Evolutionary conservation across 2,113 vertebrate species (phyloP).

Genomic region (Tiliqua scincoides): DNA sequence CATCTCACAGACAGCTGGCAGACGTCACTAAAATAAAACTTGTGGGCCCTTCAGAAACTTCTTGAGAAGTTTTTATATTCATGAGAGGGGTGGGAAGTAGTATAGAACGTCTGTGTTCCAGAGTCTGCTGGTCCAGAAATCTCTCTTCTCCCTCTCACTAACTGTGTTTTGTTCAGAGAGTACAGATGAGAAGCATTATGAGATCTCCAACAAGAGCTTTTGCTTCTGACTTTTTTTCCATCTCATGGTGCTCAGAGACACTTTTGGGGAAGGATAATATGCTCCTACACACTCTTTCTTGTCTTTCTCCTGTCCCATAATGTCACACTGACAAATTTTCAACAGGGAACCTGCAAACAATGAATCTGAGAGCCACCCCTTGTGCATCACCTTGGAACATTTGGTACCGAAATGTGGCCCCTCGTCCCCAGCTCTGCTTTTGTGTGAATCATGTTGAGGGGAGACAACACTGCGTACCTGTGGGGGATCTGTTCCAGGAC

Average conservation of each 20-base stretch:
- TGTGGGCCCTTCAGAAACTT: background rate
- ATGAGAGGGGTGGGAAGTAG: background rate
- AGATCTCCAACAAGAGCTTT: background rate
- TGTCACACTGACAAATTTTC: background rate
- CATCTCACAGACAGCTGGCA: background rate
- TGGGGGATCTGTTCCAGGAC: too few relatives aligned
- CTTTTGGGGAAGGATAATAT: background rate
- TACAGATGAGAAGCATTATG: background rate
- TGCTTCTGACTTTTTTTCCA: background rate
- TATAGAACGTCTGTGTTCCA: background rate
- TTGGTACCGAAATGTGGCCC: background rate
- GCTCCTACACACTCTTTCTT: background rate
- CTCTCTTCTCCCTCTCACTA: background rate
- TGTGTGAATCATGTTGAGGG: too few relatives aligned
- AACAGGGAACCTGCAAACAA: background rate
- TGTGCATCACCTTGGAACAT: background rate
- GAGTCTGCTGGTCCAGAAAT: too few relatives aligned
- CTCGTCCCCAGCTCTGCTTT: background rate
- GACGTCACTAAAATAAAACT: slow-evolving; percentile 3
- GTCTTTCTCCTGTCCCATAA: background rate
- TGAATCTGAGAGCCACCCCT: background rate
- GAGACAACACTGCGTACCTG: too few relatives aligned
- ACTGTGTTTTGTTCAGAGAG: background rate
- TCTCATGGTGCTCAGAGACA: background rate
- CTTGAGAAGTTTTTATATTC: background rate